Evolutionary conservation across 2,797 vertebrate genomes (phyloP).

Genomic region (Enteromius trimaculatus): DNA sequence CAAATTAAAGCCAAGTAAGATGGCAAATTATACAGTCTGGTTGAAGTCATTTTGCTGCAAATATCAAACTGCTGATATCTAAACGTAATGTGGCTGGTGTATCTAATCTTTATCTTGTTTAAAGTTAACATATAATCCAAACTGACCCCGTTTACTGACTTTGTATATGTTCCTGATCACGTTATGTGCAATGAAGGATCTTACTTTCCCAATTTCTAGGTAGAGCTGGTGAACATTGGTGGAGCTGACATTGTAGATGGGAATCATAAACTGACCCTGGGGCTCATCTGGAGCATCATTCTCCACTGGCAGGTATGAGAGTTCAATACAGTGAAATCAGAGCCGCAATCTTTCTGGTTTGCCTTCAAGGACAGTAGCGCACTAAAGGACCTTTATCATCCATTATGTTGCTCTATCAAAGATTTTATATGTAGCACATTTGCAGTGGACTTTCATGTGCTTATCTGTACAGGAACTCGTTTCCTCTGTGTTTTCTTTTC

Average conservation of each 20-base stretch:
- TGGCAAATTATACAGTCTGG: background rate
- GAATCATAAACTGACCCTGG: conserved; percentile 98
- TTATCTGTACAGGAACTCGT: conserved; percentile 43
- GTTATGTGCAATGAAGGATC: background rate
- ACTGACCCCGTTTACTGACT: background rate
- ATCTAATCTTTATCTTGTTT: background rate
- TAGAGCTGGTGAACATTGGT: conserved; percentile 97
- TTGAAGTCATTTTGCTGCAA: background rate
- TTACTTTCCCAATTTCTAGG: conserved; percentile 71
- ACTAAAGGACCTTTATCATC: conserved; percentile 31
- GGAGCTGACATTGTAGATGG: conserved; percentile 98
- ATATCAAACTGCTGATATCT: conserved; percentile 12
- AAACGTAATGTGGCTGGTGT: background rate
- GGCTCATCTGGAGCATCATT: conserved; percentile 99
- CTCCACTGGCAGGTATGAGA: conserved; percentile 96
- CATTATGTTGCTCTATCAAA: conserved; percentile 25
- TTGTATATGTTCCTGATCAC: background rate
- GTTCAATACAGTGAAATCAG: conserved; percentile 14
- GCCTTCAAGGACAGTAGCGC: conserved; percentile 20
- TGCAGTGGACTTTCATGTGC: conserved; percentile 28
- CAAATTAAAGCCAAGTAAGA: conserved; percentile 5
- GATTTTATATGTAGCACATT: conserved; percentile 23
- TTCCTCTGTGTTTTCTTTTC: conserved; percentile 13
- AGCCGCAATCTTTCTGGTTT: conserved; percentile 41
- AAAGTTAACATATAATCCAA: background rate